phyloP scores from a whole-genome alignment of 2,113 vertebrate species.

The Polyodon spathula region DNA sequence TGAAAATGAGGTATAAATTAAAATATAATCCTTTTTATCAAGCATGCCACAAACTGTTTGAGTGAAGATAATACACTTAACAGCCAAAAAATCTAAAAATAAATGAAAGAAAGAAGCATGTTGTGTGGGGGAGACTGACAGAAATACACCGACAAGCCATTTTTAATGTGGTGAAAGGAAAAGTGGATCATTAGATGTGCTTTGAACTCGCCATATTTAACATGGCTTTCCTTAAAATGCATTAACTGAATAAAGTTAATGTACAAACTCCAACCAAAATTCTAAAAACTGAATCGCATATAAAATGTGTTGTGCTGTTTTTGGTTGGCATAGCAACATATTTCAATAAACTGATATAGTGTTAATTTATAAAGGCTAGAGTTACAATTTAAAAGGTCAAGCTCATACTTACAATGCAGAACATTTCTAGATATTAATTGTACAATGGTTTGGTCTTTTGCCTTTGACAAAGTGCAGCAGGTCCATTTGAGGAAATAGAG shows the following conservation, averaged over 20 bases:
- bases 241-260: background rate
- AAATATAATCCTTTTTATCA: conserved; percentile 14
- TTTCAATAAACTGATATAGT: background rate
- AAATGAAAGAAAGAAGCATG: too few species aligned
- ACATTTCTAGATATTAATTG: too few species aligned
- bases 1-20: background rate
- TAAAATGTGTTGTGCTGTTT: background rate
- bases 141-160: too few species aligned
- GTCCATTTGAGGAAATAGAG: background rate
- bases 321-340: background rate
- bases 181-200: too few species aligned
- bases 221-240: too few species aligned
- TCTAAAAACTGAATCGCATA: background rate
- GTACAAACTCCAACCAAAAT: background rate
- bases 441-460: too few species aligned
- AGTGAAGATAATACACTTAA: conserved; percentile 15
- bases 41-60: conserved; percentile 13
- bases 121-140: too few species aligned
- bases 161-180: too few species aligned
- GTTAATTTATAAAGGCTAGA: background rate
- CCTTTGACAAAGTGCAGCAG: background rate
- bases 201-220: too few species aligned
- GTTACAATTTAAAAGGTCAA: too few species aligned
- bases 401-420: too few species aligned
- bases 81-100: too few species aligned